Evolutionary conservation across 2,113 vertebrate genomes (phyloP).

Genomic region (Isichthys henryi): DNA sequence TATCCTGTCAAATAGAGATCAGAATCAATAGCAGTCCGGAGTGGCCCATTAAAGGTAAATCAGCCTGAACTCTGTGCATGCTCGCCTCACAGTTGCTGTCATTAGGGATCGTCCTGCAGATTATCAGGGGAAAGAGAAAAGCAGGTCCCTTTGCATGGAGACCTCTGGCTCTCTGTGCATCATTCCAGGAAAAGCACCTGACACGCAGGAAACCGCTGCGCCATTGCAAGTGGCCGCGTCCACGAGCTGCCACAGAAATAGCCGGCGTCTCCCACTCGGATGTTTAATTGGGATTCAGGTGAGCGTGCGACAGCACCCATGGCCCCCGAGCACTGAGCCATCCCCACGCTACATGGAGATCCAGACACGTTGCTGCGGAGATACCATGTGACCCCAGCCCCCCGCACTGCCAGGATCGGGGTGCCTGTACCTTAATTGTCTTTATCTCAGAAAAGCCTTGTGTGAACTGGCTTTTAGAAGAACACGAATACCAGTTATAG

Average conservation of each 20-base stretch:
- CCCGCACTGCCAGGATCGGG: background rate
- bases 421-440: background rate
- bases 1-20: slow-evolving; percentile 73
- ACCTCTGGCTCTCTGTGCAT: slow-evolving; percentile 27
- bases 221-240: background rate
- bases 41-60: slow-evolving; percentile 73
- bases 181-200: background rate
- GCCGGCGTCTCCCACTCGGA: background rate
- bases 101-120: slow-evolving; percentile 61
- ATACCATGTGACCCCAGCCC: background rate
- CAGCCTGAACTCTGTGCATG: slow-evolving; percentile 69
- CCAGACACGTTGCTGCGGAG: too few relatives aligned
- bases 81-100: slow-evolving; percentile 66
- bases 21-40: slow-evolving; percentile 70
- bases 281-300: background rate
- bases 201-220: background rate
- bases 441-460: background rate
- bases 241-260: background rate
- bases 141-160: slow-evolving; percentile 50
- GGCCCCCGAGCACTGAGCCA: background rate
- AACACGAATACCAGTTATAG: background rate
- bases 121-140: slow-evolving; percentile 60
- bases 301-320: background rate
- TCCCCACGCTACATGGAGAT: background rate
- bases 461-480: background rate